phyloP scores from a whole-genome alignment of 2,888 invertebrate species.

The Gryllus longicercus region DNA sequence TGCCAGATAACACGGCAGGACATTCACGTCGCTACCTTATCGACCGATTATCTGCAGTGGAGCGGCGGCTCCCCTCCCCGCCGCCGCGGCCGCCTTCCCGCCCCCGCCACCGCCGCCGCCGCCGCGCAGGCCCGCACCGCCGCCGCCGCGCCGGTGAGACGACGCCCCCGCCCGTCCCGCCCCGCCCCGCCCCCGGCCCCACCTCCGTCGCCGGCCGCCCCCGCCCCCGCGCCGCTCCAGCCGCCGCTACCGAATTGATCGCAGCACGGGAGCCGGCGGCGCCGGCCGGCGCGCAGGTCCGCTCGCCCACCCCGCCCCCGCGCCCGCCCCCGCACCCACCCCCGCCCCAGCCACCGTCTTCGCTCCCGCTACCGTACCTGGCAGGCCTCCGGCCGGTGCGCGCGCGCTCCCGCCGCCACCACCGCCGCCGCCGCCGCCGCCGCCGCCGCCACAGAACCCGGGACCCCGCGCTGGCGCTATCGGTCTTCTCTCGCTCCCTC shows the following conservation, averaged over 20 bases:
- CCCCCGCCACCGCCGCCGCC: background rate
- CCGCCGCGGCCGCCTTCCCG: background rate
- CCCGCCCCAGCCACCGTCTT: background rate
- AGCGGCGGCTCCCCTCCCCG: background rate
- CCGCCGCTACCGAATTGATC: slow-evolving; percentile 2
- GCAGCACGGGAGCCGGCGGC: slow-evolving; percentile 8
- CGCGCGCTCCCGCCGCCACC: background rate
- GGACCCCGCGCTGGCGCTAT: too few relatives aligned
- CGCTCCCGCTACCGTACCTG: background rate
- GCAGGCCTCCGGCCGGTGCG: too few relatives aligned
- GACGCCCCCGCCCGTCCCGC: background rate
- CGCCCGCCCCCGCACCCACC: background rate
- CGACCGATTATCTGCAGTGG: slow-evolving; percentile 17
- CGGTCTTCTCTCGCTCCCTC: too few relatives aligned
- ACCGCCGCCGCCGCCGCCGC: background rate
- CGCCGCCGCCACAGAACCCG: background rate
- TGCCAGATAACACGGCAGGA: slow-evolving; percentile 8
- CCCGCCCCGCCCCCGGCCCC: background rate
- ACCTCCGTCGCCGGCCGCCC: background rate
- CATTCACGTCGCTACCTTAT: slow-evolving; percentile 17
- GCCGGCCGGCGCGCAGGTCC: background rate
- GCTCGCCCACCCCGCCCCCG: background rate
- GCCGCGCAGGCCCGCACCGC: background rate
- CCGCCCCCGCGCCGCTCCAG: background rate
- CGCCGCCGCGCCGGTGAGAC: background rate